Conservation (phyloP, 1,140 invertebrate species). For the Frieseomelitta varia region DNA sequence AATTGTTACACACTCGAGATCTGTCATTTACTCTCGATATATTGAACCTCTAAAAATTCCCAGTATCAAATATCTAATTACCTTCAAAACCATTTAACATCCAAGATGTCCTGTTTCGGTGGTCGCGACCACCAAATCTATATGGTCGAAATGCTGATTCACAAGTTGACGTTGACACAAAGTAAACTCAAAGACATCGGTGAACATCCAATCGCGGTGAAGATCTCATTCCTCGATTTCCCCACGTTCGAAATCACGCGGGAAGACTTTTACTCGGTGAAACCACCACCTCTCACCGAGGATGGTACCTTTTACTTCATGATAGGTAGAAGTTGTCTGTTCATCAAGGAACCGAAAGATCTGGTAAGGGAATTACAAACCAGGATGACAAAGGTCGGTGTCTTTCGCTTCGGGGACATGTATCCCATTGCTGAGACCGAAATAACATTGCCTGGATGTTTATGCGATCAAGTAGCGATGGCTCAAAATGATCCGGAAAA, state of each 20-base stretch:
- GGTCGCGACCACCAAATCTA: slow-evolving; percentile 73
- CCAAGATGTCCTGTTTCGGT: slow-evolving; percentile 76
- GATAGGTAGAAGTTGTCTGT: slow-evolving; percentile 74
- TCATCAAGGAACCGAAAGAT: slow-evolving; percentile 72
- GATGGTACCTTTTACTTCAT: slow-evolving; percentile 68
- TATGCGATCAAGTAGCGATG: slow-evolving; percentile 78
- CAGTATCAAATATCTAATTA: neutral
- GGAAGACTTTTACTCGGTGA: slow-evolving; percentile 70
- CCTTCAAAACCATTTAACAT: neutral
- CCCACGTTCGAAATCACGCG: slow-evolving; percentile 75
- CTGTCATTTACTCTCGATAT: slow-evolving; percentile 31
- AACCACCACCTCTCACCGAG: slow-evolving; percentile 36
- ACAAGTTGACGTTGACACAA: slow-evolving; percentile 70
- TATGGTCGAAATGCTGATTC: slow-evolving; percentile 73
- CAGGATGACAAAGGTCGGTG: slow-evolving; percentile 69
- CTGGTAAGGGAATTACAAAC: slow-evolving; percentile 71
- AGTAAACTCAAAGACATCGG: slow-evolving; percentile 72
- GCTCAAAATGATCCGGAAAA: slow-evolving; percentile 71
- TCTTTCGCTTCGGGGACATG: slow-evolving; percentile 75
- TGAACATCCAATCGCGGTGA: slow-evolving; percentile 68
- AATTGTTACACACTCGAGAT: slow-evolving; percentile 25
- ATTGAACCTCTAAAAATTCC: slow-evolving; percentile 47
- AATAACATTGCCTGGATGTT: slow-evolving; percentile 73
- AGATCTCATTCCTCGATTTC: slow-evolving; percentile 77
- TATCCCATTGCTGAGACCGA: slow-evolving; percentile 76